Conservation (phyloP, 1,140 invertebrate genomes). For the Cryptotermes secundus region DNA sequence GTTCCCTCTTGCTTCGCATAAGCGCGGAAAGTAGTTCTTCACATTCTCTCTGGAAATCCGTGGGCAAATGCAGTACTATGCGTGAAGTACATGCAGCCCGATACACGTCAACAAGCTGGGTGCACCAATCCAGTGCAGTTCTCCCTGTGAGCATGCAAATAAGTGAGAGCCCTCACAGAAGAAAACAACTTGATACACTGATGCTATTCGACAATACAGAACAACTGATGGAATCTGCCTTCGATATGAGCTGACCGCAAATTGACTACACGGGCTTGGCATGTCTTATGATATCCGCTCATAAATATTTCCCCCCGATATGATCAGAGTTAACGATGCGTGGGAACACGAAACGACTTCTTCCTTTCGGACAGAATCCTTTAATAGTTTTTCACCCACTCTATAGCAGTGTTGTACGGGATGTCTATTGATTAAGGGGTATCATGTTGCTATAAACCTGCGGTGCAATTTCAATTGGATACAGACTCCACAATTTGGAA, state of each 20-base stretch:
- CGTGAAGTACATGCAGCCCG: too few relatives aligned
- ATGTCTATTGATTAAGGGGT: constrained; percentile 5
- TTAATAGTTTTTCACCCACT: constrained; percentile 24
- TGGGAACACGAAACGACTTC: not conserved
- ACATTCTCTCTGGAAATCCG: too few relatives aligned
- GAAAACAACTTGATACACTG: not conserved
- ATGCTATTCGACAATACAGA: constrained; percentile 23
- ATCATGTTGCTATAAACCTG: not conserved
- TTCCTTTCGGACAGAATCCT: not conserved
- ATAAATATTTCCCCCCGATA: not conserved
- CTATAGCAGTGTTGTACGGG: not conserved
- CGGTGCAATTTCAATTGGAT: too few relatives aligned
- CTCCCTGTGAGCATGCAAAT: too few relatives aligned
- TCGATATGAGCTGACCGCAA: constrained; percentile 21
- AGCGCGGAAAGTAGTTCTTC: too few relatives aligned
- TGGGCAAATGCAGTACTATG: too few relatives aligned
- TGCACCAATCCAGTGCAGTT: too few relatives aligned
- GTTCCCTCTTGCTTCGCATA: too few relatives aligned
- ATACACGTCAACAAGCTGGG: too few relatives aligned
- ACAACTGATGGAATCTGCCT: constrained; percentile 33
- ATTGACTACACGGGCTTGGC: constrained; percentile 13
- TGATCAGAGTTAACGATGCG: not conserved
- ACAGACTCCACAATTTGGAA: too few relatives aligned
- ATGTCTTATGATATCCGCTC: not conserved
- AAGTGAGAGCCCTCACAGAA: too few relatives aligned